These are phyloP conservation scores for Diachasma alloeum DNA, from an alignment of 1,140 invertebrate genomes.

Conservation along the genomic window DNA sequence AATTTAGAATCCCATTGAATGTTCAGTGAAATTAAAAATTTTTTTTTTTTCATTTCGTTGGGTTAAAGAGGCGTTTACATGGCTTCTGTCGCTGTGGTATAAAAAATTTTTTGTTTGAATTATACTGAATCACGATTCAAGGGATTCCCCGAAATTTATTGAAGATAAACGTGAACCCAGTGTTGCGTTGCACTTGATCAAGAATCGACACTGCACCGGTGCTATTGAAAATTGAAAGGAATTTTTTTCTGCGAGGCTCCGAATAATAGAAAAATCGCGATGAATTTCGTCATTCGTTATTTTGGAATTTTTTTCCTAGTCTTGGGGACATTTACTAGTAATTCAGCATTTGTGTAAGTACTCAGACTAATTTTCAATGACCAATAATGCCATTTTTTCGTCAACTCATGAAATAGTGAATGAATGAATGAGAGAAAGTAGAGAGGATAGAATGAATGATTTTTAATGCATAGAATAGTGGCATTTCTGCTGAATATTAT, in stretches of 20 bases:
- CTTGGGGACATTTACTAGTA: background rate
- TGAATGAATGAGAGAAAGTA: background rate
- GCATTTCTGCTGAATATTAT: background rate
- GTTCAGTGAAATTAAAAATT: no score
- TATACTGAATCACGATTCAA: background rate
- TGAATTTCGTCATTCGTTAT: background rate
- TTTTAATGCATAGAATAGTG: background rate
- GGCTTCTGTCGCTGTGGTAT: background rate
- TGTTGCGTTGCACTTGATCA: background rate
- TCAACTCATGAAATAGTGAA: background rate
- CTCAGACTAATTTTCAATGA: no score
- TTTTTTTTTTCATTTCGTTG: no score
- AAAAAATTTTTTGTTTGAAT: conserved; percentile 33
- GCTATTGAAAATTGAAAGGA: background rate
- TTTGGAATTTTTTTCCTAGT: background rate
- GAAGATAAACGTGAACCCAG: conserved; percentile 37
- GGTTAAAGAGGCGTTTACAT: background rate
- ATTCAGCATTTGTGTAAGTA: background rate
- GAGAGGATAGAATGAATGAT: background rate
- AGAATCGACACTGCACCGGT: background rate
- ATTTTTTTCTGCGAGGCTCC: background rate
- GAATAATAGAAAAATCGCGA: background rate
- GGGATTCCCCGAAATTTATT: conserved; percentile 22
- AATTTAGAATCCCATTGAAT: no score
- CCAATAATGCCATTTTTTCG: no score